Evolutionary conservation across 2,797 vertebrate species (phyloP).

Genomic region (Notoglanidium macrostoma): DNA sequence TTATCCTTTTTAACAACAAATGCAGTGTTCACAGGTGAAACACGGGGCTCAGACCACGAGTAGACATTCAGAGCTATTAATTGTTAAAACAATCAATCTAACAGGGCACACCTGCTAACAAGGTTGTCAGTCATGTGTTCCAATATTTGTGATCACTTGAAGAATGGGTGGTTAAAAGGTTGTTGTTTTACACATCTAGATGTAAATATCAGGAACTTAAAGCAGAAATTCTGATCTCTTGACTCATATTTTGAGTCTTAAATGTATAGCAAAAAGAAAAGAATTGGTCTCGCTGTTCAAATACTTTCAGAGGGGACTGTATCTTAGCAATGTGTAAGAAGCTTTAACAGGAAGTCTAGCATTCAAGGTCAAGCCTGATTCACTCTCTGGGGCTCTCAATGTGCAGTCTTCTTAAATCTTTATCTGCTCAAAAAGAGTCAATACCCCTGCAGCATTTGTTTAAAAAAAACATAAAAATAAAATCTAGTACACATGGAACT

Average conservation of each 20-base stretch:
- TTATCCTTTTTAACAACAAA: neutral
- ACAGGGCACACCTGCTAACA: neutral
- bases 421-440: conserved; percentile 10
- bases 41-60: neutral
- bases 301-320: conserved; percentile 42
- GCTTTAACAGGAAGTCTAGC: conserved; percentile 3
- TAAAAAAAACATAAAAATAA: too few species aligned
- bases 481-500: conserved; percentile 11
- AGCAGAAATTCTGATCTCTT: conserved; percentile 40
- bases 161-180: neutral
- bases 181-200: neutral
- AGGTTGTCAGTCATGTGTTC: neutral
- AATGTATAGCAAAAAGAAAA: neutral
- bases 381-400: neutral
- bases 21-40: neutral
- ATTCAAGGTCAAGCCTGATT: conserved; percentile 29
- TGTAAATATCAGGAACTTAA: neutral
- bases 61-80: neutral
- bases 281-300: neutral
- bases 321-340: conserved; percentile 31
- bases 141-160: neutral
- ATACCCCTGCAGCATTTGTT: conserved; percentile 10
- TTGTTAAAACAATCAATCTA: neutral
- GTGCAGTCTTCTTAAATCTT: conserved; percentile 24
- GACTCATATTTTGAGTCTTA: neutral